A percentile compares a stretch with the other conserved stretches of the same genome.
Conservation (phyloP, 2,113 vertebrate genomes). For the Saccopteryx bilineata region DNA sequence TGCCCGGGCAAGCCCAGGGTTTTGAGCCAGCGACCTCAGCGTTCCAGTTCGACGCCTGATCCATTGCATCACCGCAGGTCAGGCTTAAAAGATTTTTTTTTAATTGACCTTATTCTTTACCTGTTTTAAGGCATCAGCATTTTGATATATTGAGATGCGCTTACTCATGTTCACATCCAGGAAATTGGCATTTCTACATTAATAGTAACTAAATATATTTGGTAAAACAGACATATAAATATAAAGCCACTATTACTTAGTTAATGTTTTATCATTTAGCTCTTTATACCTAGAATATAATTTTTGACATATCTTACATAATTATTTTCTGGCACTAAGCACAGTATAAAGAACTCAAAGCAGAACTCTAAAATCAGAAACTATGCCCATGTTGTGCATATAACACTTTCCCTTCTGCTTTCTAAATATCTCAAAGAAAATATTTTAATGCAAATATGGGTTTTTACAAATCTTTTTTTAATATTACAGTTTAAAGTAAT, state of each 20-base stretch:
- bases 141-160: background rate
- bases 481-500: background rate
- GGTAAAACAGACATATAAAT: background rate
- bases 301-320: background rate
- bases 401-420: background rate
- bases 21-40: no score
- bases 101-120: background rate
- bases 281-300: background rate
- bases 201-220: background rate
- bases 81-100: background rate
- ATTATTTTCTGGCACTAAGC: background rate
- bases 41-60: no score
- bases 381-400: background rate
- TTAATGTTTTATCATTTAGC: background rate
- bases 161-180: background rate
- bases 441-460: background rate
- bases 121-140: background rate
- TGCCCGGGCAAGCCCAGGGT: no score
- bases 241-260: background rate
- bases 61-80: no score
- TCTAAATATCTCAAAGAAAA: background rate
- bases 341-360: background rate
- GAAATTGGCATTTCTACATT: background rate
- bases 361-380: background rate
- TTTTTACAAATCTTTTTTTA: background rate